phyloP scores from a whole-genome alignment of 2,888 invertebrate species.

The Nebria brevicollis region DNA sequence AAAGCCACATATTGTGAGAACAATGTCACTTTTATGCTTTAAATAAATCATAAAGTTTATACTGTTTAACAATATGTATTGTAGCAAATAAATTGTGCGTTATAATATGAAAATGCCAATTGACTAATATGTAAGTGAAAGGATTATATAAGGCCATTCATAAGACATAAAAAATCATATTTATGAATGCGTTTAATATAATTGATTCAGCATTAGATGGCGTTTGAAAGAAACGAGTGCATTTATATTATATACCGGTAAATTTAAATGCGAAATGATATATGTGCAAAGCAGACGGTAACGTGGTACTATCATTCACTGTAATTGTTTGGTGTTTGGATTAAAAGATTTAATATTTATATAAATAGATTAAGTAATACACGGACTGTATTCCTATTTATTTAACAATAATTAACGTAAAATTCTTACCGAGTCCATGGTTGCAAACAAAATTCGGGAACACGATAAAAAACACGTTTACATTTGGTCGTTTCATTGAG shows the following conservation, averaged over 20 bases:
- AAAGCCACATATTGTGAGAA: too few species aligned
- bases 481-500: neutral
- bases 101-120: neutral
- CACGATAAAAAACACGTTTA: conserved; percentile 1
- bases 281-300: neutral
- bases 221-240: neutral
- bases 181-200: neutral
- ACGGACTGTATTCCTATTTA: neutral
- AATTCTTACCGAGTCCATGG: conserved; percentile 1
- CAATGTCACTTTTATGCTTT: too few species aligned
- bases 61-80: too few species aligned
- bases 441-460: conserved; percentile 1
- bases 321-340: neutral
- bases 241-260: neutral
- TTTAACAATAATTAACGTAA: neutral
- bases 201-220: too few species aligned
- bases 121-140: neutral
- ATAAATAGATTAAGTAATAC: neutral
- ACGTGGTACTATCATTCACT: too few species aligned
- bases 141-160: neutral
- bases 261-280: neutral
- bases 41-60: too few species aligned
- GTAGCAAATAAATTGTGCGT: too few species aligned
- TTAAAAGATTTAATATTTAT: neutral
- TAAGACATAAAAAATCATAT: neutral